These are phyloP conservation scores for Ophiodon elongatus DNA, from an alignment of 2,113 vertebrate genomes.

Conservation along the genomic window DNA sequence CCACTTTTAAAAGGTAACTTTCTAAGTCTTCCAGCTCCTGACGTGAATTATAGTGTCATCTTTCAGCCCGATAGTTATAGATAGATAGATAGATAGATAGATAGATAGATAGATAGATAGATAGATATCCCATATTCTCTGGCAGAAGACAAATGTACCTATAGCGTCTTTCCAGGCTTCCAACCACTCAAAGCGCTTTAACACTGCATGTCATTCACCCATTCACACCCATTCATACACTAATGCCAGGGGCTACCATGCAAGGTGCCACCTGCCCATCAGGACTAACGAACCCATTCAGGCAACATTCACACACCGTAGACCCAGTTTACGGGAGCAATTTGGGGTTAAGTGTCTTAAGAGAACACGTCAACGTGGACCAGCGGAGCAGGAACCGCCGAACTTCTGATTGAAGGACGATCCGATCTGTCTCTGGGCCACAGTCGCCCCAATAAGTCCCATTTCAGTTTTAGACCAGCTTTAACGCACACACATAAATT, in stretches of 20 bases:
- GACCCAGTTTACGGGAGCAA: neutral
- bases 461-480: neutral
- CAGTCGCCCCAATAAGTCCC: too few species aligned
- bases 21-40: neutral
- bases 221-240: neutral
- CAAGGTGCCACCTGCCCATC: neutral
- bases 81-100: neutral
- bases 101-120: neutral
- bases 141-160: neutral
- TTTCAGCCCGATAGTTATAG: neutral
- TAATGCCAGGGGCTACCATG: too few species aligned
- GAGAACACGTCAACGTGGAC: too few species aligned
- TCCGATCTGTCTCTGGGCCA: too few species aligned
- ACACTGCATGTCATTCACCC: neutral
- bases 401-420: too few species aligned
- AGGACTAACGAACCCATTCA: too few species aligned
- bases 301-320: neutral
- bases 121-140: neutral
- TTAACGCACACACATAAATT: neutral
- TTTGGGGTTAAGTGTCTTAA: too few species aligned
- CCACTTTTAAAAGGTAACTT: conserved; percentile 94
- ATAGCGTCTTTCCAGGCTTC: too few species aligned
- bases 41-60: neutral
- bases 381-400: too few species aligned
- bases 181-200: too few species aligned